Evolutionary conservation across 2,113 vertebrate genomes (phyloP), one percentile per base, ranked within the genome.

Genomic region (Sapayoa aenigma): DNA sequence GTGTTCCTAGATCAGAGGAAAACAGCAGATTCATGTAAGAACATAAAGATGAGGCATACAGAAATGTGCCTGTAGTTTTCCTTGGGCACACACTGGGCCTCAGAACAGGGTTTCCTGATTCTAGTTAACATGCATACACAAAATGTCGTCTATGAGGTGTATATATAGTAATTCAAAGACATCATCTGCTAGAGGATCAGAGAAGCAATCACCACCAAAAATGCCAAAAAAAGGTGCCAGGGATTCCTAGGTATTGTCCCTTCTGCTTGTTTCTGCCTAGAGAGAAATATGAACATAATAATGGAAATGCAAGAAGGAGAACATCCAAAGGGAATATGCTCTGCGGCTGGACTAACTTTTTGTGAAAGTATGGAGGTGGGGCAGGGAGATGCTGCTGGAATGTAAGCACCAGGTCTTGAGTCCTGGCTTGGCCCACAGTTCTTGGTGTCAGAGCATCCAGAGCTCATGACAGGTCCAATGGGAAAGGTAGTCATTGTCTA

Each of bases 401-500:
- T 46, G 17, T 47, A 39, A 89, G 37, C 14, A 87, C 16, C n/a
- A 58, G 37, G 23, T 6, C 47, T 59, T 0, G 0, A 71, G 39
- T 10, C 20, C 8, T 7, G 4, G 13, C 30, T 33, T 50, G 68
- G 11, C 37, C 24, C 0, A 5, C 27, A 84, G 42, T 13, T 71
- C 31, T 59, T 37, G 35, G 30, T 0, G 1, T 63, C 65, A 30
- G 0, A 33, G 53, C 24, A 62, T 33, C 60, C 35, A 47, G 33
- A 72, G 24, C 15, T 71, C 6, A 1, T 4, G 1, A 17, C 28
- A n/a, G n/a, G 17, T 44, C 23, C 4, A 0, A 41, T 3, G 12
- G 33, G 14, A 77, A 86, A 66, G 21, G 14, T 1, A 44, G 27
- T 27, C 11, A 0, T 25, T n/a, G 27, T n/a, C 39, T 8, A 20